These are phyloP conservation scores for Drosophila glabriapex DNA, from an alignment of 2,888 invertebrate genomes.

Conservation along the genomic window DNA sequence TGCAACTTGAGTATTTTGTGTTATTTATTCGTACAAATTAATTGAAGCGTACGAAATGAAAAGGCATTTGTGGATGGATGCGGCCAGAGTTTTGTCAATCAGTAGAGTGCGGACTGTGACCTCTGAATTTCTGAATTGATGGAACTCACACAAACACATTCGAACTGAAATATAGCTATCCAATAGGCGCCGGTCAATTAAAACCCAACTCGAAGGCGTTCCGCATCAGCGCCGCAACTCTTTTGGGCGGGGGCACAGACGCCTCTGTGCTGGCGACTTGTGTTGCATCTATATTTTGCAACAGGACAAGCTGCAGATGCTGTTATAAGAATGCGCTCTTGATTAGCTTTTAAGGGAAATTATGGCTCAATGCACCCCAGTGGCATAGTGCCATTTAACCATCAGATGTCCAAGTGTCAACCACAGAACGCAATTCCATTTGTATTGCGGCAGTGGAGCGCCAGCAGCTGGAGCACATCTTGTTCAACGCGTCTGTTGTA, in stretches of 20 bases:
- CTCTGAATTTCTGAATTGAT: slow-evolving; percentile 53
- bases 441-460: slow-evolving; percentile 5
- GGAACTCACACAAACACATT: neutral
- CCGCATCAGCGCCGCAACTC: neutral
- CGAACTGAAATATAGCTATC: neutral
- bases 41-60: slow-evolving; percentile 59
- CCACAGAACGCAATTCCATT: slow-evolving; percentile 17
- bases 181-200: slow-evolving; percentile 41
- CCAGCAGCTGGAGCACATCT: slow-evolving; percentile 41
- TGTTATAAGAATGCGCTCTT: slow-evolving; percentile 14
- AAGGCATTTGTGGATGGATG: slow-evolving; percentile 24
- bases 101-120: slow-evolving; percentile 48
- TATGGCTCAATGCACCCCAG: slow-evolving; percentile 21
- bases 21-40: slow-evolving; percentile 67
- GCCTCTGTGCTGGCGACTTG: slow-evolving; percentile 1
- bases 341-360: slow-evolving; percentile 24
- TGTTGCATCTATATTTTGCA: neutral
- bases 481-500: slow-evolving; percentile 11
- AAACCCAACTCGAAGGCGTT: slow-evolving; percentile 10
- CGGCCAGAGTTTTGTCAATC: slow-evolving; percentile 47
- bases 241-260: neutral
- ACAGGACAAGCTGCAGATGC: slow-evolving; percentile 13
- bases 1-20: slow-evolving; percentile 59
- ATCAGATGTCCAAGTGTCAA: slow-evolving; percentile 38
- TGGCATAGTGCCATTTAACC: slow-evolving; percentile 7